A percentile compares a stretch with the other conserved stretches of the same genome.
These are phyloP conservation scores for Centropristis striata DNA, from an alignment of 2,113 vertebrate species.

Conservation along the genomic window DNA sequence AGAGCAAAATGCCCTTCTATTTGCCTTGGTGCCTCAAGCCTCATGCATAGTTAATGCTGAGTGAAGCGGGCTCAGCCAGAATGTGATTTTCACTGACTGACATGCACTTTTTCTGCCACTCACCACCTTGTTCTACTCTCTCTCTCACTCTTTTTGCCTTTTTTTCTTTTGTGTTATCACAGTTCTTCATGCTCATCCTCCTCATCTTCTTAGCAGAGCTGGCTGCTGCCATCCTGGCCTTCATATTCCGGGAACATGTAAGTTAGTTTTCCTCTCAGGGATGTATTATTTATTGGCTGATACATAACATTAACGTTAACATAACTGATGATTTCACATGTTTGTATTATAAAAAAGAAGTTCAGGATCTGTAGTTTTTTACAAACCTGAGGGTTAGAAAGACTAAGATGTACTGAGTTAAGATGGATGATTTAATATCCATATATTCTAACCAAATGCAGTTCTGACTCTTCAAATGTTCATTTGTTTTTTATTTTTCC, in stretches of 20 bases:
- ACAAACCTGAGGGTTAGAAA: too few relatives aligned
- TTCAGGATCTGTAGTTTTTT: too few relatives aligned
- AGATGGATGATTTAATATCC: too few relatives aligned
- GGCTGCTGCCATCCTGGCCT: slow-evolving; percentile 94
- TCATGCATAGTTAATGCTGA: slow-evolving; percentile 74
- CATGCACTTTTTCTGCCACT: slow-evolving; percentile 46
- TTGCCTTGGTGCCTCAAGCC: slow-evolving; percentile 24
- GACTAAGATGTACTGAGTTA: too few relatives aligned
- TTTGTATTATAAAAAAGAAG: too few relatives aligned
- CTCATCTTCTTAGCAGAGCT: slow-evolving; percentile 96
- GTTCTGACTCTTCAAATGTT: too few relatives aligned
- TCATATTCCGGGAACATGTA: slow-evolving; percentile 95
- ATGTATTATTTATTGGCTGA: too few relatives aligned
- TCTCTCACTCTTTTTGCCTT: slow-evolving; percentile 19
- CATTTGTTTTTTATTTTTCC: too few relatives aligned
- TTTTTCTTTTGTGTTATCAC: slow-evolving; percentile 57
- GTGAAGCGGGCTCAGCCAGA: slow-evolving; percentile 45
- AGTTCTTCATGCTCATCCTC: slow-evolving; percentile 98
- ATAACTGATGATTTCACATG: too few relatives aligned
- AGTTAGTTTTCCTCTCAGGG: slow-evolving; percentile 68
- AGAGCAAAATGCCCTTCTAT: slow-evolving; percentile 46
- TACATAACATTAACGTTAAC: too few relatives aligned
- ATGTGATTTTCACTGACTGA: slow-evolving; percentile 57
- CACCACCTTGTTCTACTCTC: slow-evolving; percentile 19
- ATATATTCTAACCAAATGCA: too few relatives aligned